Evolutionary conservation across 2,888 invertebrate genomes (phyloP).

Genomic region (Thysanoteuthis rhombus): DNA sequence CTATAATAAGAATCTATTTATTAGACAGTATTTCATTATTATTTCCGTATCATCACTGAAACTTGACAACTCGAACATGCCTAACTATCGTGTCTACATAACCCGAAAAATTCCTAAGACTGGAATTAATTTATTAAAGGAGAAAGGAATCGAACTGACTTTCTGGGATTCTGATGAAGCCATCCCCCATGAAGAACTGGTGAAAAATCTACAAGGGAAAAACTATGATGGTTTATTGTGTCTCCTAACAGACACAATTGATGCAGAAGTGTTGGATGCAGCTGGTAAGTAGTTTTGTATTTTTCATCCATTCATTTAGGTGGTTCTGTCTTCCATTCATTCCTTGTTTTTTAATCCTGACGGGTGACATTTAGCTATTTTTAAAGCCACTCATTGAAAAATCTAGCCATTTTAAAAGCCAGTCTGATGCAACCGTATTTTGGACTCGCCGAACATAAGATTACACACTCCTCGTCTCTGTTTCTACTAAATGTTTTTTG

Average conservation of each 20-base stretch:
- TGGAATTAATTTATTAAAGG: conserved; percentile 50
- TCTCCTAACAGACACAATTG: conserved; percentile 83
- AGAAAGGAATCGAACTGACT: conserved; percentile 47
- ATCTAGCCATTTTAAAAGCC: no score
- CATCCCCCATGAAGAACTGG: conserved; percentile 73
- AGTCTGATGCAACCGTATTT: no score
- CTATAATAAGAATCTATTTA: no score
- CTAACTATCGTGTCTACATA: conserved; percentile 51
- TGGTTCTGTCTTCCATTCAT: background rate
- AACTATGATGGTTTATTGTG: conserved; percentile 80
- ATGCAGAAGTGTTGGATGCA: conserved; percentile 77
- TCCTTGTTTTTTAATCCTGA: no score
- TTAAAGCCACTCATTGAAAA: no score
- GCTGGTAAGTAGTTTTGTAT: conserved; percentile 71
- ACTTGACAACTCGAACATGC: no score
- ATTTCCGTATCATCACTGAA: background rate
- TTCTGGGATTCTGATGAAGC: conserved; percentile 58
- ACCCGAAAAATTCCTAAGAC: conserved; percentile 57
- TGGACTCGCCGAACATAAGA: no score
- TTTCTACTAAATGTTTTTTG: no score
- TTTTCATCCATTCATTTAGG: no score
- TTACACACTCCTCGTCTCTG: no score
- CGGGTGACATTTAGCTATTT: no score
- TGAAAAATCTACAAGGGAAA: conserved; percentile 75
- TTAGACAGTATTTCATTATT: no score